Base-by-base conservation (phyloP, 2,888 invertebrate species). In the Trisateles emortualis region DNA sequence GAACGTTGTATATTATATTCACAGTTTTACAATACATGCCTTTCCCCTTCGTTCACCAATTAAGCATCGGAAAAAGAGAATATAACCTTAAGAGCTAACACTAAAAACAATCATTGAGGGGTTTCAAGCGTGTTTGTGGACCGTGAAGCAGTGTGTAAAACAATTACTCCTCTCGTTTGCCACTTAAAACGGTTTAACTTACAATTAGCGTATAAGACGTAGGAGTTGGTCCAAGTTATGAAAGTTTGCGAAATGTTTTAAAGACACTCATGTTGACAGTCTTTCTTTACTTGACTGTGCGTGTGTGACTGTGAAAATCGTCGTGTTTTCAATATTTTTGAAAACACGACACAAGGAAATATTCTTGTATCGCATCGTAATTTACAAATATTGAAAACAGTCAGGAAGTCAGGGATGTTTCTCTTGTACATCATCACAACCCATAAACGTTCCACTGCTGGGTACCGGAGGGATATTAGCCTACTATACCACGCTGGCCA, bases 131-230 rank as follows among this genome's bases (percentile, higher is more conserved):
- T 67, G 26, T 26, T 26, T 68, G 75, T 75, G 32, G 3, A 33
- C 73, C 76, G 70, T 57, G 56, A 43, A 52, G 60, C 69, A 63
- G 72, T 74, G 78, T 85, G 78, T 85, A 85, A 85, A 86, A 87
- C 87, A 87, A 87, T 87, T 86, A 85, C 79, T 65, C 55, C 64
- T 79, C 85, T 85, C 81, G 84, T 81, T 82, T 78, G 68, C 79
- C 84, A 80, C 84, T 84, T 82, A 79, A 73, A 69, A 65, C 52
- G 66, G 78, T 84, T 83, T 85, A 72, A 74, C 61, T 68, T 68
- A 71, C 77, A 78, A 83, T 85, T 86, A 85, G 80, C 80, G 79
- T 74, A 67, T 68, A 77, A 78, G 74, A 67, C 51, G 38, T 59
- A 8, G 32, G 2, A 38, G 19, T 26, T 53, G 68, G 74, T 50